Percentiles rank a stretch among this genome's conserved stretches.
Evolutionary conservation across 2,888 invertebrate genomes (phyloP).

Genomic region (Creontiades dilutus): DNA sequence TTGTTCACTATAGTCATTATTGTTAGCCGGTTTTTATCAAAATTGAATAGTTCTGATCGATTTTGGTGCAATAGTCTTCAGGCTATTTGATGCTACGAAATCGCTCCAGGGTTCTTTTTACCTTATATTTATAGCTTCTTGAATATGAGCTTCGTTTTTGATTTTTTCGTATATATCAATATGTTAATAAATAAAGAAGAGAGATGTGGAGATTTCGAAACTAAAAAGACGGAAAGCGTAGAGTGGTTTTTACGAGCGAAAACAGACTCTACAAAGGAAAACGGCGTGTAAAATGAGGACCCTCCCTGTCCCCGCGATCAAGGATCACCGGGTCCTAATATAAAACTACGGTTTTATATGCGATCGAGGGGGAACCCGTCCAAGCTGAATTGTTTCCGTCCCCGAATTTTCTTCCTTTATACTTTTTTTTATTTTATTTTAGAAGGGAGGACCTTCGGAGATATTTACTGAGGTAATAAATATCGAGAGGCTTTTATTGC

Average conservation of each 20-base stretch:
- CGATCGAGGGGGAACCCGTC: conserved; percentile 9
- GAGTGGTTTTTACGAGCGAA: conserved; percentile 6
- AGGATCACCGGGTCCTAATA: background rate
- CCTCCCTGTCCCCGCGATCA: background rate
- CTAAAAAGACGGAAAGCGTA: background rate
- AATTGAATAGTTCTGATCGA: no score
- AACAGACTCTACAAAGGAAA: conserved; percentile 10
- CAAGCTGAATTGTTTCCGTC: background rate
- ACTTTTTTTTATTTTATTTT: background rate
- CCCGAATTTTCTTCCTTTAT: conserved; percentile 7
- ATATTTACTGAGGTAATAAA: conserved; percentile 28
- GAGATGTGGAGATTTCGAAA: background rate
- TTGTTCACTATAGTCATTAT: no score
- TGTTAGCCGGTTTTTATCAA: no score
- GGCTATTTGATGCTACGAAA: no score
- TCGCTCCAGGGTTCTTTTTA: no score
- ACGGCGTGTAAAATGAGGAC: conserved; percentile 46
- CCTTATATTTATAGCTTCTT: no score
- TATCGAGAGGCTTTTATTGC: conserved; percentile 30
- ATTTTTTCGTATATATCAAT: no score
- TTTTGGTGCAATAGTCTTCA: no score
- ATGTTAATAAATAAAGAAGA: background rate
- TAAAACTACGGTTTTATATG: conserved; percentile 48
- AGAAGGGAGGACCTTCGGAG: background rate
- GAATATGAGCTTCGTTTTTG: no score